Evolutionary conservation across 2,113 vertebrate genomes (phyloP).

Genomic region (Erinaceus europaeus): DNA sequence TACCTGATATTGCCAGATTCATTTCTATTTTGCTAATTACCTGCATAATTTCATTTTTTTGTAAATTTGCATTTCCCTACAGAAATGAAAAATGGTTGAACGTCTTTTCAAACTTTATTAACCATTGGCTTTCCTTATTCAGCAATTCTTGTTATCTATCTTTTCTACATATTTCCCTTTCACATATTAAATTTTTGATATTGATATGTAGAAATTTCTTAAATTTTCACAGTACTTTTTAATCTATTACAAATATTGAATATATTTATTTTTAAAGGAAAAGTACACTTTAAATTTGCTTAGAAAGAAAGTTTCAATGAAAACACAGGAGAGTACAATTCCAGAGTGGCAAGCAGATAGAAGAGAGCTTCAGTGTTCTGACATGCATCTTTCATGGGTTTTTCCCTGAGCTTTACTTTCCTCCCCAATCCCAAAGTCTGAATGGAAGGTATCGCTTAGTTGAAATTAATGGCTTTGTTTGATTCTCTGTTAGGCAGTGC

Average conservation of each 20-base stretch:
- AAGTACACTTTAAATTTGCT: too few relatives aligned
- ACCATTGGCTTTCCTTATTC: slow-evolving; percentile 7
- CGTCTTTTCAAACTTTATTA: slow-evolving; percentile 57
- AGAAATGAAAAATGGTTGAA: slow-evolving; percentile 39
- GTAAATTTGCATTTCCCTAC: slow-evolving; percentile 49
- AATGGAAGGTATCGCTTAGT: too few relatives aligned
- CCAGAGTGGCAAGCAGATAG: too few relatives aligned
- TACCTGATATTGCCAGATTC: slow-evolving; percentile 22
- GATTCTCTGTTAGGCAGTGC: too few relatives aligned
- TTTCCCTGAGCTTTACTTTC: too few relatives aligned
- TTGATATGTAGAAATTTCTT: background rate
- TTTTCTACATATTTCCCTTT: slow-evolving; percentile 3
- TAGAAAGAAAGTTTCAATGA: too few relatives aligned
- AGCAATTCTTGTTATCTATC: slow-evolving; percentile 27
- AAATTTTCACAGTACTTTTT: background rate
- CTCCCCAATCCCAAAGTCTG: too few relatives aligned
- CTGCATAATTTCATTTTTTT: slow-evolving; percentile 42
- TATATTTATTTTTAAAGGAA: too few relatives aligned
- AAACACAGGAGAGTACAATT: too few relatives aligned
- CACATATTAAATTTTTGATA: background rate
- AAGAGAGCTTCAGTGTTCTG: too few relatives aligned
- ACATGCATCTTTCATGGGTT: too few relatives aligned
- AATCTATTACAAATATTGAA: background rate
- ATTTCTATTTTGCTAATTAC: slow-evolving; percentile 46
- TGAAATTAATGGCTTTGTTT: too few relatives aligned